Evolutionary conservation across 2,113 vertebrate genomes (phyloP), one percentile per base, ranked within the genome.

Genomic region (Lophius piscatorius): DNA sequence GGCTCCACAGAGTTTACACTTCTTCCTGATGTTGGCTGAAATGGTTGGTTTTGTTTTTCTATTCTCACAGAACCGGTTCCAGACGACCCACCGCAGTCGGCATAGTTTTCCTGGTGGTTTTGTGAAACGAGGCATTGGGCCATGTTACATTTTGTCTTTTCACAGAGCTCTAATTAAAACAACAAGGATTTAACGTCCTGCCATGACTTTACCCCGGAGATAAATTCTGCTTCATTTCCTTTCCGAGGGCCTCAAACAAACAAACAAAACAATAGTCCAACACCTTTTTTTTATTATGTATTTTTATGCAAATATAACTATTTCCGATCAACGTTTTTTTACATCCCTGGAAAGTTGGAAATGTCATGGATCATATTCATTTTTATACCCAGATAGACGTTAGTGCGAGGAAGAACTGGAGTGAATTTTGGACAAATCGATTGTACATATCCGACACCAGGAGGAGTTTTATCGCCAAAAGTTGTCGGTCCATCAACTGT

Each of bases 141-240:
- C 63, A 49, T 44, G 60, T 46, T 62, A 58, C 68, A 65, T 70
- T 81, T 13, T 5, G 2, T 62, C 54, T 74, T 64, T 74, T 71
- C 45, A 60, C 66, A 33, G 49, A 80, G 70, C 62, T 80, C 85
- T 86, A 88, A 88, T 85, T 85, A 84, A 84, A 75, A 83, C 80
- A 80, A 82, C 69, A 76, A 83, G 80, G 83, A 86, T 85, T 86
- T 74, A 74, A 46, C 28, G 2, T 78, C 63, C 67, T 78, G 68
- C 70, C 60, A 16, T 78, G 65, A 74, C 62, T 73, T 57, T 54
- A 78, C 76, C 45, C 73, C 41, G 2, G 67, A 66, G 83, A 77
- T 17, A 35, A 40, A 78, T 83, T 82, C 60, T 41, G 51, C 68
- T 64, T 78, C 48, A 36, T 76, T 72, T 76, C 34, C 63, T 75